Evolutionary conservation across 2,113 vertebrate species (phyloP), one percentile per base, ranked within the genome.

Genomic region (Theristicus caerulescens): DNA sequence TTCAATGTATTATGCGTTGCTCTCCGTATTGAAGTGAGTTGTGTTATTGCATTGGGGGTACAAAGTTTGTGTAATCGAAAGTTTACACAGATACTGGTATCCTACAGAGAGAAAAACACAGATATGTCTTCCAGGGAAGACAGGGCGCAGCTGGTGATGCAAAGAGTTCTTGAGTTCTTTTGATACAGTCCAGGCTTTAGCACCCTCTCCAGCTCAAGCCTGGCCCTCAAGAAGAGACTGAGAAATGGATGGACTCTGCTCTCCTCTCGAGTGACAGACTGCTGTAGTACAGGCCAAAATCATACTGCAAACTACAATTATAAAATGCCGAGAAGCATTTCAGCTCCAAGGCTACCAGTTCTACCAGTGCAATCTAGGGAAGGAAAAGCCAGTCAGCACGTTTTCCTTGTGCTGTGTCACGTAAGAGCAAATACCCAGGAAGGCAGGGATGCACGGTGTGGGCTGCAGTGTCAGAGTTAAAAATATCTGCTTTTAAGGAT

Each of bases 1-100:
- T 52, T 46, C 8, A 11, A 32, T 32, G 27, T 58, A 3, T 52
- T 57, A 6, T 3, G 7, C 0, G 0, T 82, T 70, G 14, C 57
- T 77, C 52, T 82, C n/a, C 18, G 15, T 77, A 2, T 25, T 77
- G 31, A 64, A 58, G 42, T 21, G 18, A 40, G 49, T 44, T 70
- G 69, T 49, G 57, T 26, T 70, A 31, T 0, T 46, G 38, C 7
- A 1, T 13, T 59, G 47, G 10, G 55, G 15, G 31, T 54, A 7
- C 26, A 51, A 17, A 59, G 25, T 36, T 54, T 47, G 26, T 36
- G 77, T 54, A 21, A 19, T 36, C 0, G 6, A 36, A 86, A 57
- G 44, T 52, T 81, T 38, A 24, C 51, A 13, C 52, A n/a, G 64
- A 19, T 64, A 16, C 3, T 36, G 25, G 42, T 38, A 8, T 47